Conservation (phyloP, 2,888 invertebrate genomes). For the Cepaea hortensis region DNA sequence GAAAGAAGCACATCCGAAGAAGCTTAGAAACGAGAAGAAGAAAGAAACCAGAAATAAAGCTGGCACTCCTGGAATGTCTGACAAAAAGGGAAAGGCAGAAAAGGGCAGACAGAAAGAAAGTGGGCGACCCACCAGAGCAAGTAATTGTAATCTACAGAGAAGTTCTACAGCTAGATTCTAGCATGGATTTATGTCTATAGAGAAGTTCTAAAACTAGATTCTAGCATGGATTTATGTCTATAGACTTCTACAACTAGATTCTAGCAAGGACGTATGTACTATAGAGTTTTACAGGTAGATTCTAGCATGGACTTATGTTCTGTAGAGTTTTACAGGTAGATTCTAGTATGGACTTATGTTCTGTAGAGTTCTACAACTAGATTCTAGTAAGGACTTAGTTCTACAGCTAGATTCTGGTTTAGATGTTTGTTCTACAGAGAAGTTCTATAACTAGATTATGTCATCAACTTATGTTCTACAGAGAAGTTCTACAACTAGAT, state of each 20-base stretch:
- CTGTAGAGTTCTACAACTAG: not conserved
- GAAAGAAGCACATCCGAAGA: not conserved
- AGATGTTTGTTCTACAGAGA: not conserved
- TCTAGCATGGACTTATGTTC: not conserved
- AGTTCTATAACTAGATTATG: not conserved
- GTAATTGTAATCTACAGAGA: constrained; percentile 10
- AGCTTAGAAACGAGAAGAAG: not conserved
- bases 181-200: not conserved
- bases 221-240: not conserved
- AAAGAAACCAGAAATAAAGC: not conserved
- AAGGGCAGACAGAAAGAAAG: constrained; percentile 15
- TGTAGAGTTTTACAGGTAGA: not conserved
- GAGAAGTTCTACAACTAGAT: no score
- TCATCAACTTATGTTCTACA: no score
- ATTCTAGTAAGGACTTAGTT: not conserved
- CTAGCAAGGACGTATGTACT: not conserved
- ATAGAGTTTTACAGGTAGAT: not conserved
- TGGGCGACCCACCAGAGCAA: not conserved
- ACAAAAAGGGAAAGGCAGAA: not conserved
- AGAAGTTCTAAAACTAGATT: not conserved
- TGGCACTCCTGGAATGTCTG: not conserved
- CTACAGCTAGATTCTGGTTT: no score
- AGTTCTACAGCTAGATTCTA: constrained; percentile 28
- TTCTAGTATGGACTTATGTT: not conserved
- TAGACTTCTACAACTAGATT: not conserved